Evolutionary conservation across 1,140 invertebrate genomes (phyloP), one percentile per base, ranked within the genome.

Genomic region (Drosophila nebulosa): DNA sequence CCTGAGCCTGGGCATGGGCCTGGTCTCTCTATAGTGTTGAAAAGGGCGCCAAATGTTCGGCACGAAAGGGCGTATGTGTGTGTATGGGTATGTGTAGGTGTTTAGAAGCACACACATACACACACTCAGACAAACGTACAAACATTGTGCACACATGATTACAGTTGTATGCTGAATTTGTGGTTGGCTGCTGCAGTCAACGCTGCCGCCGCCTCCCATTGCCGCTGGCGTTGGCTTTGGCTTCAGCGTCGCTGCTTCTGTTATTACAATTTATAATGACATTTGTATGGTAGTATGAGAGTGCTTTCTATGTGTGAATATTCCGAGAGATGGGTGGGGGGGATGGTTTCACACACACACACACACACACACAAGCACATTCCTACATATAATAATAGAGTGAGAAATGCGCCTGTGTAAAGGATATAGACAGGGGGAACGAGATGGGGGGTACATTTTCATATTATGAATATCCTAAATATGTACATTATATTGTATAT

Each of bases 241-340:
- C 52, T 24, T 32, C 30, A 21, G 63, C 83, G 78, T 75, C 72
- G 60, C 83, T 89, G 83, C 68, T 64, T 53, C 68, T 88, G 84
- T 85, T 89, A 89, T 89, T 89, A 89, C 84, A 89, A 89, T 89
- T 89, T 89, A 89, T 89, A 89, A 89, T 89, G 85, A 89, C 85
- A 84, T 89, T 89, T 78, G 60, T 78, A 75, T 72, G 67, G 39
- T 46, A 57, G 77, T 75, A n/a, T 65, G 60, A 58, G 75, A 46
- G 53, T 46, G 39, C 39, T 63, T 63, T 53, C 59, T 18, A 27
- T 42, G 24, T 76, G 46, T 65, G 32, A 69, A 50, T 59, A 51
- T 69, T n/a, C n/a, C 36, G 55, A 39, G 36, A 24, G 7, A 14
- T 18, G 32, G n/a, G 16, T 56, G 36, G 24, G 22, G 16, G 14